phyloP scores from a whole-genome alignment of 1,140 invertebrate genomes.

The Teleogryllus occipitalis region DNA sequence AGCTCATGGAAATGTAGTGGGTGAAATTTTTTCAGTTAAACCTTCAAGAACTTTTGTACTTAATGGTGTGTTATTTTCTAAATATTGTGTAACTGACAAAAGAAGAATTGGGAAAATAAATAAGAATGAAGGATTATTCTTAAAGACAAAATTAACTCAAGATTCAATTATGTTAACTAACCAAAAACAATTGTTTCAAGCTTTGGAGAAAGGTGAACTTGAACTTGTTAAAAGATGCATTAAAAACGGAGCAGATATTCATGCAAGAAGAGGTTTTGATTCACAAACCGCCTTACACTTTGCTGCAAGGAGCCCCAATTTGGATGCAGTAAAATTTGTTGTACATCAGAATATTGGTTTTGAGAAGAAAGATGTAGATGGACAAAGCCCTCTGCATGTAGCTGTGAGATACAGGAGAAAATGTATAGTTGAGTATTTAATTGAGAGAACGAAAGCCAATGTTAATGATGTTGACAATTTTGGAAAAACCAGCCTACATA shows the following conservation, averaged over 20 bases:
- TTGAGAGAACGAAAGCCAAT: background rate
- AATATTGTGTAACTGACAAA: background rate
- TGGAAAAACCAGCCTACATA: background rate
- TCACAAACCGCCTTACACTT: conserved; percentile 26
- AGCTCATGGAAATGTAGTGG: conserved; percentile 17
- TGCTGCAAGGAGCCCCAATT: conserved; percentile 23
- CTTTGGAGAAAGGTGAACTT: conserved; percentile 16
- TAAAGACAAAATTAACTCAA: conserved; percentile 10
- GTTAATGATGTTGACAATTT: background rate
- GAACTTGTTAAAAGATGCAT: conserved; percentile 17
- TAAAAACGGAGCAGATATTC: conserved; percentile 26
- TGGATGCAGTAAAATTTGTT: conserved; percentile 25
- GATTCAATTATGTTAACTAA: conserved; percentile 8
- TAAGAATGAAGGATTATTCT: background rate
- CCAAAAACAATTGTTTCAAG: conserved; percentile 16
- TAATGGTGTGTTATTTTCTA: background rate
- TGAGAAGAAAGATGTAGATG: conserved; percentile 22
- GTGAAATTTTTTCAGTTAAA: conserved; percentile 16
- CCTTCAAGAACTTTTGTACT: background rate
- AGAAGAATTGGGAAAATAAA: background rate
- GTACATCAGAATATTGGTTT: conserved; percentile 21
- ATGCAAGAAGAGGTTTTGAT: conserved; percentile 24
- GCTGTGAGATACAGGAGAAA: conserved; percentile 13
- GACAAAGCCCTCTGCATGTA: conserved; percentile 12
- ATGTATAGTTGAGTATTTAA: background rate